A percentile compares a stretch with the other conserved stretches of the same genome.
phyloP scores from a whole-genome alignment of 2,113 vertebrate species.

The Toxotes chatareus region DNA sequence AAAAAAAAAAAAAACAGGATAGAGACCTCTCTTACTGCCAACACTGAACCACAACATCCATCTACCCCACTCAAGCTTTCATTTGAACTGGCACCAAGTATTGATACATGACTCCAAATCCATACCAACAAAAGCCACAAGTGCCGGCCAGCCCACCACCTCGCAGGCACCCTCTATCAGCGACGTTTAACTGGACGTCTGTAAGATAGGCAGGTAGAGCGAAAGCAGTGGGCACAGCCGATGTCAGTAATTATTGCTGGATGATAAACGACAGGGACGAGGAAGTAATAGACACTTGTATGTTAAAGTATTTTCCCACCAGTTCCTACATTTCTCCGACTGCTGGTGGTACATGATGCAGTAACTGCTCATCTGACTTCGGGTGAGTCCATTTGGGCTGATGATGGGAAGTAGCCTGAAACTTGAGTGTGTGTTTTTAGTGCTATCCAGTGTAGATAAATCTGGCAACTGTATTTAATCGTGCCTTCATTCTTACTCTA shows the following conservation, averaged over 20 bases:
- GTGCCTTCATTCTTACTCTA: too few species aligned
- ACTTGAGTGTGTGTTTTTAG: neutral
- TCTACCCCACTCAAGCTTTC: neutral
- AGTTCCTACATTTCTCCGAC: conserved; percentile 35
- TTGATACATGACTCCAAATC: conserved; percentile 45
- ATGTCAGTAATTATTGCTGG: conserved; percentile 38
- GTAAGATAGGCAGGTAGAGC: conserved; percentile 18
- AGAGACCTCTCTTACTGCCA: conserved; percentile 32
- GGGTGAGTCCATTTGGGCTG: conserved; percentile 10
- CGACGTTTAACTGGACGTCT: conserved; percentile 17
- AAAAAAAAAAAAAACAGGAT: conserved; percentile 6
- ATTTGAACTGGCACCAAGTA: conserved; percentile 17
- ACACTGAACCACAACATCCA: conserved; percentile 21
- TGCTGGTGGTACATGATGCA: conserved; percentile 22
- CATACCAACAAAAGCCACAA: conserved; percentile 38
- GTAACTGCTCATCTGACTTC: conserved; percentile 21
- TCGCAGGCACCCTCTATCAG: neutral
- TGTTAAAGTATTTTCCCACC: conserved; percentile 45
- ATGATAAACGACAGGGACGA: conserved; percentile 42
- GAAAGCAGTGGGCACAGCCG: conserved; percentile 28
- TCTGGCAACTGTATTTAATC: neutral
- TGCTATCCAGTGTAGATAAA: neutral
- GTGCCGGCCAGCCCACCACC: neutral
- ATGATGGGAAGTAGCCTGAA: neutral
- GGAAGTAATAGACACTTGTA: conserved; percentile 6